Evolutionary conservation across 2,888 invertebrate species (phyloP), one percentile per base, ranked within the genome.

Genomic region (Eilema sororculum): DNA sequence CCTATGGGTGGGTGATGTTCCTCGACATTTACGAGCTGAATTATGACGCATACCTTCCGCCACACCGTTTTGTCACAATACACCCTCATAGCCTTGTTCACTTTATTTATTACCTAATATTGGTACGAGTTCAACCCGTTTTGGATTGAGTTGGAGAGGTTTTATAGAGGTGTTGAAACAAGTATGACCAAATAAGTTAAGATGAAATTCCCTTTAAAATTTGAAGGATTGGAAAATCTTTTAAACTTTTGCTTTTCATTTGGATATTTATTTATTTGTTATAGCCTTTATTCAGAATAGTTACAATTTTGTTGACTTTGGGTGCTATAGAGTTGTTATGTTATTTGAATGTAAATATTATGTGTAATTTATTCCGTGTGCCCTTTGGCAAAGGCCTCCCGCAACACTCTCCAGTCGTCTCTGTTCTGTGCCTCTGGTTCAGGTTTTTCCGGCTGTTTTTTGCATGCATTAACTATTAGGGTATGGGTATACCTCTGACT

Each of bases 11-110:
- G 56, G 77, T 86, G 88, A 87, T 89, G 87, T 87, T 85, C 84
- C 86, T 85, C 85, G 90, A 92, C 93, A 81, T 92, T 92, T 92
- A 94, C 92, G 91, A 91, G 87, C 90, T 75, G 85, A 90, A 91
- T 93, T 93, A 94, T 93, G 93, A 91, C 89, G 88, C 86, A 91
- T 89, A 87, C 89, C 88, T 93, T 93, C 93, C 93, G 91, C 86
- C 82, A 85, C 84, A 89, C 78, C 72, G 86, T 83, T 88, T 87
- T 87, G 86, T 88, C 87, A 86, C 84, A 78, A 80, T 80, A 79
- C 76, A 77, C 80, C 80, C 78, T 78, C 60, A 75, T 33, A 65
- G 63, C 62, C 68, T 69, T 69, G 68, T 72, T 72, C 72, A 63
- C 56, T 72, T 72, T 72, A 72, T 72, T 72, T 72, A 72, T 72